A percentile compares a stretch with the other conserved stretches of the same genome.
Conservation (phyloP, 2,888 invertebrate species). For the Atherix ibis region DNA sequence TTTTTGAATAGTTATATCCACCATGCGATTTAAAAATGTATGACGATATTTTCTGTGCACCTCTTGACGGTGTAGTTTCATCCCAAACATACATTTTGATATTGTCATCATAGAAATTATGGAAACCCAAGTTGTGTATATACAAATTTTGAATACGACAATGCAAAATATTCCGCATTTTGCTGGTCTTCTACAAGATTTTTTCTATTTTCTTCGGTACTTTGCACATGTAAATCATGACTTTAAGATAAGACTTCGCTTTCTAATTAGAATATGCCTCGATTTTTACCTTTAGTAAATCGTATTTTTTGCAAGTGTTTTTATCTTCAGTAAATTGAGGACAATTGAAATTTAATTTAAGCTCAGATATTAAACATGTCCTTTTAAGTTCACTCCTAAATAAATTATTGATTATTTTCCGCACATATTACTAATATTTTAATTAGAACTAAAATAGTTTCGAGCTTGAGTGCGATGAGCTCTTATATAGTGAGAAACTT, state of each 20-base stretch:
- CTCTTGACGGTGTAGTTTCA: conserved; percentile 19
- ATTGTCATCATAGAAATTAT: conserved; percentile 16
- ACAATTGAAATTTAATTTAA: too few relatives aligned
- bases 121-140: conserved; percentile 17
- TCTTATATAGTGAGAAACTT: too few relatives aligned
- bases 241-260: too few relatives aligned
- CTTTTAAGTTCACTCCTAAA: too few relatives aligned
- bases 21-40: too few relatives aligned
- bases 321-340: too few relatives aligned
- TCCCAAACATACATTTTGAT: conserved; percentile 19
- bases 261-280: conserved; percentile 5
- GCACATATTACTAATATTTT: too few relatives aligned
- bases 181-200: conserved; percentile 4
- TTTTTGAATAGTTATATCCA: too few relatives aligned
- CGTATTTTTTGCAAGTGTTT: conserved; percentile 3
- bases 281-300: conserved; percentile 7
- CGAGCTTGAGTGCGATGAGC: too few relatives aligned
- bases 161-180: conserved; percentile 6
- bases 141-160: conserved; percentile 16
- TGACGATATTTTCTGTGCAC: conserved; percentile 15
- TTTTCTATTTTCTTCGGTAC: conserved; percentile 4
- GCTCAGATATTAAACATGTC: too few relatives aligned
- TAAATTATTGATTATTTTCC: too few relatives aligned
- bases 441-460: too few relatives aligned
- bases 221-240: conserved; percentile 6